A percentile compares a stretch with the other conserved stretches of the same genome.
Conservation (phyloP, 2,888 invertebrate species). For the Stomorhina lunata region DNA sequence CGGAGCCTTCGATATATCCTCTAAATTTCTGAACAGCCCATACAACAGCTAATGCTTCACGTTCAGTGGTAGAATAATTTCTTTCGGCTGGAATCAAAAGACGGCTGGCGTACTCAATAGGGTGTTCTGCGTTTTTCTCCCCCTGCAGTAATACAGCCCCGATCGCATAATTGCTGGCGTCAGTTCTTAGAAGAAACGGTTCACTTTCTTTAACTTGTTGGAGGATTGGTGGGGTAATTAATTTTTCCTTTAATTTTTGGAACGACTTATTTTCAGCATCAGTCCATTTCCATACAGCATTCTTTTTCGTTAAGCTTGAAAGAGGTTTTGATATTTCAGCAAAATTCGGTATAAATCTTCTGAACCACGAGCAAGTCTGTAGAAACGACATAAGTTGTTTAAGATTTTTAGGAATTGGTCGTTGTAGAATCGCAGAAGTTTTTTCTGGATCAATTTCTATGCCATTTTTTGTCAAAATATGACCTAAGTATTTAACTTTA, state of each 20-base stretch:
- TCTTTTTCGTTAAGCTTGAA: constrained; percentile 70
- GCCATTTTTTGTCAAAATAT: constrained; percentile 70
- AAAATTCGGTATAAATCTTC: constrained; percentile 63
- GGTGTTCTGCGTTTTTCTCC: constrained; percentile 66
- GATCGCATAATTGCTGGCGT: constrained; percentile 69
- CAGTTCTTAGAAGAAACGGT: constrained; percentile 41
- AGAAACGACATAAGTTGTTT: constrained; percentile 70
- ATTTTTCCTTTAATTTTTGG: constrained; percentile 59
- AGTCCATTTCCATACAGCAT: constrained; percentile 29
- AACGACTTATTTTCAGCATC: constrained; percentile 57
- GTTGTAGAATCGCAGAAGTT: constrained; percentile 67
- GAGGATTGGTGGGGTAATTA: constrained; percentile 37
- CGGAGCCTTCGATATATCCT: constrained; percentile 74
- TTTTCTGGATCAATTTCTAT: constrained; percentile 71
- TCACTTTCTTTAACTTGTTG: constrained; percentile 35
- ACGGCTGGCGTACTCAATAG: constrained; percentile 31
- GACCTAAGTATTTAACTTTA: constrained; percentile 71
- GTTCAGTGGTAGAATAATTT: constrained; percentile 74
- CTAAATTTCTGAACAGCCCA: too few relatives aligned
- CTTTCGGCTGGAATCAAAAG: constrained; percentile 66
- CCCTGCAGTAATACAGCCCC: too few relatives aligned
- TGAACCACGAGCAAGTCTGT: constrained; percentile 72
- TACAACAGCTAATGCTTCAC: constrained; percentile 72
- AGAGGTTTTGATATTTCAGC: constrained; percentile 69
- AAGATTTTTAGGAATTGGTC: constrained; percentile 59